A percentile compares a stretch with the other conserved stretches of the same genome.
Conservation (phyloP, 2,888 invertebrate genomes). For the Stomorhina lunata region DNA sequence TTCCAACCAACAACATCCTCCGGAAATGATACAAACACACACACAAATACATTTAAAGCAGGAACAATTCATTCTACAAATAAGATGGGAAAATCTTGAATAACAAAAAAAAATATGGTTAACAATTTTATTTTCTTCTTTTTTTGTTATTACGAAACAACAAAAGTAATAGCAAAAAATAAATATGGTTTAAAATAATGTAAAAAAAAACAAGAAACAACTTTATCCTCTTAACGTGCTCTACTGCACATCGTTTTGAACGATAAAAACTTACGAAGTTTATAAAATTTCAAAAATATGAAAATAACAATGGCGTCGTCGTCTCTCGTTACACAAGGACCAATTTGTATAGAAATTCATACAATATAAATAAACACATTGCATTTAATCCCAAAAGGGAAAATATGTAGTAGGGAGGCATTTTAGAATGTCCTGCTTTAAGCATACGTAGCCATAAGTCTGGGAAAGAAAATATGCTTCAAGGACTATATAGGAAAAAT, state of each 20-base stretch:
- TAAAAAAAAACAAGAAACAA: conserved; percentile 43
- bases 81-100: not conserved
- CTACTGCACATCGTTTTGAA: conserved; percentile 45
- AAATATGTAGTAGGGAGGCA: no score
- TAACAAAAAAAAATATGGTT: conserved; percentile 21
- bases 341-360: conserved; percentile 64
- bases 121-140: conserved; percentile 9
- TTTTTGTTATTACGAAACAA: conserved; percentile 19
- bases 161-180: conserved; percentile 8
- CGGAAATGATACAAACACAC: conserved; percentile 16
- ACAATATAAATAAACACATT: not conserved
- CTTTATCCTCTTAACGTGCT: conserved; percentile 16
- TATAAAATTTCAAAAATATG: conserved; percentile 72
- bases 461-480: no score
- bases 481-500: conserved; percentile 8
- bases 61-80: conserved; percentile 33
- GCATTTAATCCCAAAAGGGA: not conserved
- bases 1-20: not conserved
- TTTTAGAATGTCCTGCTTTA: no score
- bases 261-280: conserved; percentile 71
- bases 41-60: not conserved
- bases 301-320: conserved; percentile 68
- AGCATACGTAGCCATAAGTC: no score
- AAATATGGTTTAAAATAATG: conserved; percentile 53
- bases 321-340: conserved; percentile 61